Evolutionary conservation across 1,140 invertebrate genomes (phyloP), one percentile per base, ranked within the genome.

Genomic region (Tribolium madens): DNA sequence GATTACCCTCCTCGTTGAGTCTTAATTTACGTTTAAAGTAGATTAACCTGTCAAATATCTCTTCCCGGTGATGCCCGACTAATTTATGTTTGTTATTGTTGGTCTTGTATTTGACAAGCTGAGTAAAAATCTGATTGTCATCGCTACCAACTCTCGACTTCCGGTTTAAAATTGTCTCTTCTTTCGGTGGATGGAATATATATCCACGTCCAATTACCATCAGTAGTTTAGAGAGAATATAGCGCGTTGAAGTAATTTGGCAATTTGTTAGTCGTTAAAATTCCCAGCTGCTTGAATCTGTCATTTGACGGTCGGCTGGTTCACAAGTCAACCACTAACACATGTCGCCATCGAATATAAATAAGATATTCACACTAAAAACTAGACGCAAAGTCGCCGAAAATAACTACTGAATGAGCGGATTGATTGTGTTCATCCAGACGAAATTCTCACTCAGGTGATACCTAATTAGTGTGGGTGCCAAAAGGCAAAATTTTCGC

Each of bases 211-310:
- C 83, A 85, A 85, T 84, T 85, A 85, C 82, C 83, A 83, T 83
- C 81, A 83, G 81, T 81, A 81, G 82, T 81, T 73, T 81, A 78
- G 79, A 80, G 78, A 80, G 77, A 81, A 31, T 53, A 50, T 71
- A 47, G 68, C 81, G 78, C 78, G 68, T 73, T 79, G 78, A 77
- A 85, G 83, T 85, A 85, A 86, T 85, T 85, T 83, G 84, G 84
- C 84, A 85, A 86, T 86, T 86, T 86, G 85, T 86, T 85, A 84
- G 84, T 86, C 85, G 85, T 86, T 86, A 86, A 86, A 85, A 86
- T 86, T 86, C 85, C 80, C 85, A 86, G 85, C 85, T 86, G 84
- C 80, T 81, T 83, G 79, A 78, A 84, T 84, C 82, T 85, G 85
- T 86, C 84, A 86, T 85, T 86, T 85, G 84, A 77, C 83, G 84